Percentiles rank a stretch among this genome's conserved stretches.
phyloP scores from a whole-genome alignment of 2,797 vertebrate species.

The Echiichthys vipera region DNA sequence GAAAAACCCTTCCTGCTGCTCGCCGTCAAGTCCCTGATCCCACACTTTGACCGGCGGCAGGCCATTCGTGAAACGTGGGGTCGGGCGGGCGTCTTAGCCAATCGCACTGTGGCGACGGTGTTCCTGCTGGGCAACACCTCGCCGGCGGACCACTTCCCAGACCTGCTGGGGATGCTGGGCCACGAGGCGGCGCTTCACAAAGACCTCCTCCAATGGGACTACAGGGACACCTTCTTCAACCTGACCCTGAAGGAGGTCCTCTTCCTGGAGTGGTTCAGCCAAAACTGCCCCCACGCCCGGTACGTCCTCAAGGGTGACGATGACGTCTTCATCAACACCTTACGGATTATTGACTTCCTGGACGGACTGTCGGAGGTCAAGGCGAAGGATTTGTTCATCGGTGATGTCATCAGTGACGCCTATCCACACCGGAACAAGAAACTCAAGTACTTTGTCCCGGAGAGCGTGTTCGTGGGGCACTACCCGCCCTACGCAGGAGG shows the following conservation, averaged over 20 bases:
- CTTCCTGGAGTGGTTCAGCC: constrained; percentile 92
- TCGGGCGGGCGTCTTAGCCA: constrained; percentile 80
- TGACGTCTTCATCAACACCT: constrained; percentile 95
- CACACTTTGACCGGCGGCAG: constrained; percentile 95
- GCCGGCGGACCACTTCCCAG: constrained; percentile 86
- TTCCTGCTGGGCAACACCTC: constrained; percentile 91
- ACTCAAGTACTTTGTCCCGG: constrained; percentile 94
- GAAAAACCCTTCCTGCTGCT: constrained; percentile 90
- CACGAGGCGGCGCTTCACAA: constrained; percentile 88
- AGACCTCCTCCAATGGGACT: constrained; percentile 94
- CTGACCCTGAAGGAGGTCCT: constrained; percentile 95
- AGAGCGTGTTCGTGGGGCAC: constrained; percentile 88
- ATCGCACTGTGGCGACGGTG: constrained; percentile 86
- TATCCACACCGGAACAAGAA: constrained; percentile 89
- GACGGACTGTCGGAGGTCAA: constrained; percentile 82
- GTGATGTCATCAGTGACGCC: constrained; percentile 93
- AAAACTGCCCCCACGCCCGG: constrained; percentile 82
- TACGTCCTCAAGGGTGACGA: constrained; percentile 95
- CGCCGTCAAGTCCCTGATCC: constrained; percentile 90
- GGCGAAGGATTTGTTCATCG: constrained; percentile 91
- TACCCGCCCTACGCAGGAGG: constrained; percentile 94
- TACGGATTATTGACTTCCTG: constrained; percentile 89
- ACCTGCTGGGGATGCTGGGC: constrained; percentile 88
- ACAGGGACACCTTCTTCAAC: constrained; percentile 94
- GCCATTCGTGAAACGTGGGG: constrained; percentile 98